Evolutionary conservation across 2,113 vertebrate species (phyloP).

Genomic region (Monopterus albus): DNA sequence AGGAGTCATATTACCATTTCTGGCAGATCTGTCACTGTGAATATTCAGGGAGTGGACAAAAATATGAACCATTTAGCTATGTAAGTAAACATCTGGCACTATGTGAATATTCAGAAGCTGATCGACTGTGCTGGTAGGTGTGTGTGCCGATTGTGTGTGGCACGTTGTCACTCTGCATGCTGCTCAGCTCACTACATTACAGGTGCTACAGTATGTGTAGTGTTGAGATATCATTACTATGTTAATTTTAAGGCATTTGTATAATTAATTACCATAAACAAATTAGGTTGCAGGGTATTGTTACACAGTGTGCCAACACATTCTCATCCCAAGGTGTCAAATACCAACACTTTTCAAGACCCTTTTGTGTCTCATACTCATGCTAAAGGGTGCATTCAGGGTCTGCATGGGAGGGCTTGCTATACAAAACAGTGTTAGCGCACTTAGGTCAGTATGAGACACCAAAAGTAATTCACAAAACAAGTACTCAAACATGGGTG

Average conservation of each 20-base stretch:
- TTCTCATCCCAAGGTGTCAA: no score
- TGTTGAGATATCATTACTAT: neutral
- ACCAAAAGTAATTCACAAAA: no score
- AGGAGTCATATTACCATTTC: conserved; percentile 53
- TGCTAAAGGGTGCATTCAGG: no score
- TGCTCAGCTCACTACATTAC: conserved; percentile 1
- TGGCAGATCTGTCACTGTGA: conserved; percentile 60
- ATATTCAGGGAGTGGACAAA: conserved; percentile 24
- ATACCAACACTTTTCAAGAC: no score
- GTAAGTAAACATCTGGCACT: conserved; percentile 62
- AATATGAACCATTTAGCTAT: conserved; percentile 29
- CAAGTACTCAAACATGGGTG: no score
- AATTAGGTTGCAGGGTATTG: neutral
- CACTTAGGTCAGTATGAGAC: no score
- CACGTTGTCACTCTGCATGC: conserved; percentile 42
- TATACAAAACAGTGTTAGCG: no score
- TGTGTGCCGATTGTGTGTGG: conserved; percentile 39
- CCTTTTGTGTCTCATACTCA: no score
- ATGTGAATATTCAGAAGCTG: conserved; percentile 41
- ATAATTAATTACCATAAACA: neutral
- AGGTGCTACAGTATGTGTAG: conserved; percentile 12
- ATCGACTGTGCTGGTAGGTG: conserved; percentile 41
- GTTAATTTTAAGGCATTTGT: conserved; percentile 13
- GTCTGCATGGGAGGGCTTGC: no score
- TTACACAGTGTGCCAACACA: neutral